These are phyloP conservation scores for Poeciliopsis turrubarensis DNA, from an alignment of 2,113 vertebrate genomes.

Conservation along the genomic window DNA sequence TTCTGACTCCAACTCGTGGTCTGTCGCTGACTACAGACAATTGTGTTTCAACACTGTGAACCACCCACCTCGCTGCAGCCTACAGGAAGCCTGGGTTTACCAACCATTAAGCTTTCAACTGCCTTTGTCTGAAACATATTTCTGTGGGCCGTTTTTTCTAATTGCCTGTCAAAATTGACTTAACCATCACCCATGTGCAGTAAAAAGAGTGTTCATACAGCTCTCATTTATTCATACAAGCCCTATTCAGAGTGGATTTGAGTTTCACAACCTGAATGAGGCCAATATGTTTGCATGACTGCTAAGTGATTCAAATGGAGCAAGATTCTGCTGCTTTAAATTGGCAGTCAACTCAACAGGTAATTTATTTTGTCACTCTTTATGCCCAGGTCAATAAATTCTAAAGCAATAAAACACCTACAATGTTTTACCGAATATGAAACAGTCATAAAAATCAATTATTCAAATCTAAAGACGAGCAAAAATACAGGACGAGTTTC, in stretches of 20 bases:
- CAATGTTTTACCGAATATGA: conserved; percentile 10
- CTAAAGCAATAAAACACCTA: neutral
- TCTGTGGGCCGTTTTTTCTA: conserved; percentile 39
- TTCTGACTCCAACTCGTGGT: conserved; percentile 1
- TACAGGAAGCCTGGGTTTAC: conserved; percentile 49
- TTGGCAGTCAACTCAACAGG: conserved; percentile 8
- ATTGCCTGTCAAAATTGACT: conserved; percentile 59
- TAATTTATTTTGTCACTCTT: conserved; percentile 32
- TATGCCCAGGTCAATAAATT: conserved; percentile 13
- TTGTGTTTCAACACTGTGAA: conserved; percentile 22
- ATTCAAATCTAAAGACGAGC: neutral
- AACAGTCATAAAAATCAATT: neutral
- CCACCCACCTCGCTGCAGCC: conserved; percentile 32
- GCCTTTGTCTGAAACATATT: conserved; percentile 52
- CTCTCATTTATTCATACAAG: conserved; percentile 45
- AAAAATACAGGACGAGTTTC: neutral
- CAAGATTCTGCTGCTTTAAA: conserved; percentile 33
- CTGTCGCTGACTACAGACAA: conserved; percentile 11
- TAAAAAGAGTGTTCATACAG: conserved; percentile 22
- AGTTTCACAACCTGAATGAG: conserved; percentile 48
- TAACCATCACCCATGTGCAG: conserved; percentile 13
- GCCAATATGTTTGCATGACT: conserved; percentile 33
- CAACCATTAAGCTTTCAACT: conserved; percentile 56
- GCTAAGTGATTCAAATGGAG: conserved; percentile 25
- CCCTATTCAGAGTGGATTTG: conserved; percentile 45